phyloP scores from a whole-genome alignment of 1,140 invertebrate species.

The Drosophila melanogaster region Release_6_plus_ISO1_MT NT_033779.5:4402501-4403000 shows the following conservation, averaged over 20 bases:
- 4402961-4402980: slow-evolving; percentile 77
- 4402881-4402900: slow-evolving; percentile 92
- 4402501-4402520: slow-evolving; percentile 77
- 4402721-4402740: slow-evolving; percentile 84
- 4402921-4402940: slow-evolving; percentile 91
- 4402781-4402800: slow-evolving; percentile 84
- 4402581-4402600: slow-evolving; percentile 43
- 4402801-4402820: slow-evolving; percentile 86
- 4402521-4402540: slow-evolving; percentile 77
- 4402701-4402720: slow-evolving; percentile 55
- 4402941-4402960: slow-evolving; percentile 88
- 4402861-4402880: slow-evolving; percentile 93
- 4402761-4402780: slow-evolving; percentile 84
- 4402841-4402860: slow-evolving; percentile 92
- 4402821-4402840: slow-evolving; percentile 89
- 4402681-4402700: slow-evolving; percentile 74
- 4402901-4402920: slow-evolving; percentile 91
- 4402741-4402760: slow-evolving; percentile 48
- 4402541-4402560: slow-evolving; percentile 73
- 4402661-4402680: slow-evolving; percentile 43
- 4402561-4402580: slow-evolving; percentile 56
- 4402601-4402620: slow-evolving; percentile 60
- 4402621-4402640: slow-evolving; percentile 63
- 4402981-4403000: slow-evolving; percentile 62
- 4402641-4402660: slow-evolving; percentile 43